These are phyloP conservation scores for Ichneumoninae sp. DNA, from an alignment of 2,888 invertebrate species.

Conservation along the genomic window DNA sequence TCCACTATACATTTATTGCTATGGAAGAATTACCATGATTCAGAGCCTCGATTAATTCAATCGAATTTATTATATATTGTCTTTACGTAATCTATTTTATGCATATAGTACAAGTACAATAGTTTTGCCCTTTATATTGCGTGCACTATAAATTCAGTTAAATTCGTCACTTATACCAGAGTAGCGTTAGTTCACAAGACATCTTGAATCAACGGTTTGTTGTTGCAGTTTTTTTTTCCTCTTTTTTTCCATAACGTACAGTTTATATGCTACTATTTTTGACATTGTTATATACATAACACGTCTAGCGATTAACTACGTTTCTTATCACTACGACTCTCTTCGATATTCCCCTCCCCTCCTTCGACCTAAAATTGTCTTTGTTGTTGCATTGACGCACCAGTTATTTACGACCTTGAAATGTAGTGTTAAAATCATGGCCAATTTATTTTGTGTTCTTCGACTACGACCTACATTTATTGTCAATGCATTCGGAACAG, in stretches of 20 bases:
- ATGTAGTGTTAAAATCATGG: constrained; percentile 62
- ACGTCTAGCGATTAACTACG: constrained; percentile 81
- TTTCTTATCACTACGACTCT: constrained; percentile 74
- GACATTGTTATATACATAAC: constrained; percentile 80
- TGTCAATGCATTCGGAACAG: constrained; percentile 83
- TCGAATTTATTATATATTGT: constrained; percentile 78
- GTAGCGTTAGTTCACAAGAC: constrained; percentile 79
- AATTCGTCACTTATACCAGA: constrained; percentile 79
- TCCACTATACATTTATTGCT: constrained; percentile 83
- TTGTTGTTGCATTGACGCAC: constrained; percentile 62
- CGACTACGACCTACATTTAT: constrained; percentile 71
- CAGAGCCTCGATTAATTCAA: constrained; percentile 80
- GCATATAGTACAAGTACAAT: constrained; percentile 73
- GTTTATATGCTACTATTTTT: constrained; percentile 73
- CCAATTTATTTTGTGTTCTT: constrained; percentile 67
- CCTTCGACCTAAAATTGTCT: constrained; percentile 71
- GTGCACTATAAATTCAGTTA: constrained; percentile 75
- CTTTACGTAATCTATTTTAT: constrained; percentile 77
- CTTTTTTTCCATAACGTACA: constrained; percentile 68
- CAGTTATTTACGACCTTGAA: constrained; percentile 52
- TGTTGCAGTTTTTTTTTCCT: constrained; percentile 70
- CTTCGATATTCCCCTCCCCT: constrained; percentile 23
- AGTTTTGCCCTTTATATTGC: constrained; percentile 67
- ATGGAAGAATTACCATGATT: constrained; percentile 82
- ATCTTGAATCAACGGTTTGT: constrained; percentile 73